Percentiles rank a stretch among this genome's conserved stretches.
phyloP scores from a whole-genome alignment of 2,113 vertebrate species.

The Eidolon helvum region DNA sequence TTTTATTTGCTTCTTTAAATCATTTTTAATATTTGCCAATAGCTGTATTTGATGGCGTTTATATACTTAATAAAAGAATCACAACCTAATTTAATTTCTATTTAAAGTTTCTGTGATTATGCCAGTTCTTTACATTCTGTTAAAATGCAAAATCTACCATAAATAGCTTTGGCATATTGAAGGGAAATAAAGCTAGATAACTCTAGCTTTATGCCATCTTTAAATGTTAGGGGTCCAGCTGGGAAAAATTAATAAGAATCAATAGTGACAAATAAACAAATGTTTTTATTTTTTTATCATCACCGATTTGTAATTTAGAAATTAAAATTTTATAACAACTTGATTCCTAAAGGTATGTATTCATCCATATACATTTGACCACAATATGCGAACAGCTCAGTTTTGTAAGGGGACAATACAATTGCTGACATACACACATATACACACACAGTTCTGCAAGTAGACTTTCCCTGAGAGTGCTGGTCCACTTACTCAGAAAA shows the following conservation, averaged over 20 bases:
- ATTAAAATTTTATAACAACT: neutral
- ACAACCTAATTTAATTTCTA: constrained; percentile 11
- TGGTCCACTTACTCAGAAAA: constrained; percentile 3
- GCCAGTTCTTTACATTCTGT: neutral
- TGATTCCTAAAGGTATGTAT: neutral
- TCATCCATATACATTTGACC: neutral
- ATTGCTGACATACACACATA: neutral
- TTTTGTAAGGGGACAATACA: neutral
- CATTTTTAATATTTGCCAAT: neutral
- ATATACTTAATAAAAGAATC: neutral
- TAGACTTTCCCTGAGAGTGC: neutral
- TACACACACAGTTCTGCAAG: neutral
- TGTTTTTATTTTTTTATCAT: neutral
- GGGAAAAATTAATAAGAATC: neutral
- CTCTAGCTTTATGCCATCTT: neutral
- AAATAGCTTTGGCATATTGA: neutral
- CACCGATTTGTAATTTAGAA: neutral
- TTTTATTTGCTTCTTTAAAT: neutral
- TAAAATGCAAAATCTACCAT: neutral
- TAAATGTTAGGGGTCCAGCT: neutral
- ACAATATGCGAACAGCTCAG: neutral
- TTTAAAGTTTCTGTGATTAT: neutral
- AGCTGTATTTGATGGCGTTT: neutral
- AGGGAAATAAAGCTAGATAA: neutral
- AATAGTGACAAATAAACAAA: neutral